Conservation (phyloP, 2,797 vertebrate genomes). For the Linurgus olivaceus region DNA sequence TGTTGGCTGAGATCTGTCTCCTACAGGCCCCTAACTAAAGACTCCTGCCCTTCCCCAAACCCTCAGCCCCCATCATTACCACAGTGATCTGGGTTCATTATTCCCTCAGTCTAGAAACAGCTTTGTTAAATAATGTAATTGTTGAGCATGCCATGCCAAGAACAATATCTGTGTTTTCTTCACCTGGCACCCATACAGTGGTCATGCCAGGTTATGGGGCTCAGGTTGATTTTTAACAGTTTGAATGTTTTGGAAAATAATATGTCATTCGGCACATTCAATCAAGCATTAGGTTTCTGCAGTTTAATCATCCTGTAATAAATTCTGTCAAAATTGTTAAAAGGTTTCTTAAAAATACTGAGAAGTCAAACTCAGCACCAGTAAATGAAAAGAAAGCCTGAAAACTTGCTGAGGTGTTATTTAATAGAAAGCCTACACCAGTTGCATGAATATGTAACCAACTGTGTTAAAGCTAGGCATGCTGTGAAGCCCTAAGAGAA, state of each 20-base stretch:
- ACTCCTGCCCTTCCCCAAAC: background rate
- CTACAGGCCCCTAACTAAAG: background rate
- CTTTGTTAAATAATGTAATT: background rate
- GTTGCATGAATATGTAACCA: background rate
- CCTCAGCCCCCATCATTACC: background rate
- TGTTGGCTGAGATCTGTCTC: background rate
- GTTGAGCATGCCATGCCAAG: background rate
- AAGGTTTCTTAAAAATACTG: background rate
- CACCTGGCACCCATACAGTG: background rate
- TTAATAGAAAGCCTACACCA: background rate
- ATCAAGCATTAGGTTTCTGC: background rate
- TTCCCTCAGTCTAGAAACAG: background rate
- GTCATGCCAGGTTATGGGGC: background rate
- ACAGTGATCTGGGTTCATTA: background rate
- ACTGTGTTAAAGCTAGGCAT: background rate
- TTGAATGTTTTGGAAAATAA: slow-evolving; percentile 13
- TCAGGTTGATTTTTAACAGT: slow-evolving; percentile 14
- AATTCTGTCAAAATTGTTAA: background rate
- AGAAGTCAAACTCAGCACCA: background rate
- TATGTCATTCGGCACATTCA: background rate
- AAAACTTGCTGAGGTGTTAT: background rate
- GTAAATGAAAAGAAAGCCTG: background rate
- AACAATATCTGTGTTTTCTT: slow-evolving; percentile 24
- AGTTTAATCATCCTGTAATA: background rate
- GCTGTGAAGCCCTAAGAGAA: background rate